These are phyloP conservation scores for Drosophila anomelani DNA, from an alignment of 2,888 invertebrate species.

Conservation along the genomic window DNA sequence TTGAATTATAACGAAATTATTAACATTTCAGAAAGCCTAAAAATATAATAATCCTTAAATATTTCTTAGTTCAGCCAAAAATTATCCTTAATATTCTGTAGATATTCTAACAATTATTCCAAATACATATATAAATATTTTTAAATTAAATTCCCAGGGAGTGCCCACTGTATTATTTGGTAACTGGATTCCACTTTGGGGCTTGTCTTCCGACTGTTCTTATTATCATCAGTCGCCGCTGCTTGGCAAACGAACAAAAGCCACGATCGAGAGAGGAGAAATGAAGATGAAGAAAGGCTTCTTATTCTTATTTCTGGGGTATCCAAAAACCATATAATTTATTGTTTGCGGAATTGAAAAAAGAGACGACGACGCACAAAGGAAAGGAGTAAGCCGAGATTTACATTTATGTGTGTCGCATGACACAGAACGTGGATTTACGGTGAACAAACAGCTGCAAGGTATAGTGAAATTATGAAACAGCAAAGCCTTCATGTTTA, in stretches of 20 bases:
- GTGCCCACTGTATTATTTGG: slow-evolving; percentile 20
- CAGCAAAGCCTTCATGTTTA: neutral
- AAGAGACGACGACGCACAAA: slow-evolving; percentile 22
- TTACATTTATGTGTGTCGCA: slow-evolving; percentile 40
- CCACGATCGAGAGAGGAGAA: slow-evolving; percentile 22
- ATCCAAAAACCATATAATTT: slow-evolving; percentile 69
- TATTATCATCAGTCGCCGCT: slow-evolving; percentile 22
- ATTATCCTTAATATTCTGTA: too few species aligned
- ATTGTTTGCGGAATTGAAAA: slow-evolving; percentile 59
- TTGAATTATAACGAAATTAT: neutral
- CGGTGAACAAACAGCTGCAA: neutral
- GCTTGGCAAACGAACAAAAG: slow-evolving; percentile 22
- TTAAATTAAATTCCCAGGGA: neutral
- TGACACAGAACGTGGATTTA: slow-evolving; percentile 25
- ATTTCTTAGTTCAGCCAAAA: too few species aligned
- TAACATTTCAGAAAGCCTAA: neutral
- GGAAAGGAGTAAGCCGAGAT: slow-evolving; percentile 23
- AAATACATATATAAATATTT: neutral
- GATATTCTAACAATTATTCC: neutral
- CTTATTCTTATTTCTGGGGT: slow-evolving; percentile 35
- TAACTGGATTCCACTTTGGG: slow-evolving; percentile 33
- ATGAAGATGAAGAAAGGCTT: slow-evolving; percentile 60
- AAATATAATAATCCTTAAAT: too few species aligned
- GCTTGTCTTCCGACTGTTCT: slow-evolving; percentile 22
- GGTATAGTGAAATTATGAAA: slow-evolving; percentile 1